Base-by-base conservation (phyloP, 2,113 vertebrate species). In the Oncorhynchus keta region DNA sequence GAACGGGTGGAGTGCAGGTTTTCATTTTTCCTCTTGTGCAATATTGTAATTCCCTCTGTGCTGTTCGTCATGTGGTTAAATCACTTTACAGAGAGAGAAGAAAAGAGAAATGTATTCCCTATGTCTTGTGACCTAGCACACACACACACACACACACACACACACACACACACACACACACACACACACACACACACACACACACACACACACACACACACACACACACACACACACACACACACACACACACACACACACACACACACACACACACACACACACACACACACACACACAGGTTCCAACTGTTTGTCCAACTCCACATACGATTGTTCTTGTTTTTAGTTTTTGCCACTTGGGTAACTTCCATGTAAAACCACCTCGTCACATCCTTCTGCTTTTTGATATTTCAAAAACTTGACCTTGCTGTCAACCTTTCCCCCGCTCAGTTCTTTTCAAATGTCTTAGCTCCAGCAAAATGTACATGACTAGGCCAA, bases 381-480 rank as follows among this genome's bases (percentile, higher is more conserved):
- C 64, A 87, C 69, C 71, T 82, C 3, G 51, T 18, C 74, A 82
- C 57, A 83, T 86, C 84, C 89, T 92, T 90, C 87, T 83, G 89
- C 89, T 85, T 89, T 86, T 91, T 89, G 83, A 86, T 68, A 18
- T 83, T 87, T 88, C 78, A 71, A 65, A 57, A 16, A 6, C 28
- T 4, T 82, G 81, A 82, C 87, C 88, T 45, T 16, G 11, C 20
- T 76, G 78, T 83, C 77, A 89, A 84, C 89, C 70, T 49, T 39
- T 5, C 16, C 20, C 79, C 86, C 81, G 0, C 64, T 28, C 22
- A 24, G 22, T 3, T 30, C 22, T 67, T 26, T 11, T 16, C 12
- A 67, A 13, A 67, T 67, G 3, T 32, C 1, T 26, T 26, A 13
- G 26, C 26, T 14, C 64, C 13, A 24, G 26, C 11, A 7, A 28